Base-by-base conservation (phyloP, 2,797 vertebrate species). In the Pseudopleuronectes americanus region DNA sequence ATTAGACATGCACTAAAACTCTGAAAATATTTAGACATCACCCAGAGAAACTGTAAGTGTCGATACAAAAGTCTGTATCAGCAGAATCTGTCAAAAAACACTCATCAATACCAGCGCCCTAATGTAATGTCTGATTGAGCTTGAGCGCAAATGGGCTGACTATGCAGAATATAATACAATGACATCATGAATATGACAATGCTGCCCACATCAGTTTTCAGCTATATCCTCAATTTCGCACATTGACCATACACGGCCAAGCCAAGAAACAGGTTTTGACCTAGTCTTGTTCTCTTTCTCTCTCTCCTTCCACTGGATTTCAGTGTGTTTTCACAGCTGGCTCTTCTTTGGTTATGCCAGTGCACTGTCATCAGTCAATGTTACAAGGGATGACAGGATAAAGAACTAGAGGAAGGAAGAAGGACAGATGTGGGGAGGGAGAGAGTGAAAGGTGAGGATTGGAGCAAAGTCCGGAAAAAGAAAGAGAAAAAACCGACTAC, bases 261-360 rank as follows among this genome's bases (percentile, higher is more conserved):
- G 28, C 31, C 31, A 14, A 3, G 17, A 38, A 10, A 19, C 19
- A 31, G 8, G 19, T 5, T 13, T 22, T n/a, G 57, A 43, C 36
- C 14, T 17, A 3, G 57, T 23, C 36, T 7, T 41, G 41, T 13
- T 57, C 3, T 43, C 14, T 36, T 28, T 54, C 2, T 22, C 19
- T 21, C 52, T 70, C 4, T 36, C 16, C 14, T 28, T 58, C 23
- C 28, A 23, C 26, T 55, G 19, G 38, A 57, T 64, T 58, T 59
- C 3, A 28, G 16, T 48, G n/a, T 70, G 71, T 80, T 69, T 74
- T 76, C 41, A 68, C 75, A 84, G 81, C 65, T 81, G 78, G 45
- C 21, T 60, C 57, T 53, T 21, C 36, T 21, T 19, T 38, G 47
- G 26, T 68, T 55, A 52, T 62, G 74, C 67, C 76, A 76, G 55